phyloP scores from a whole-genome alignment of 2,888 invertebrate species.

The Drosophila macrospina region DNA sequence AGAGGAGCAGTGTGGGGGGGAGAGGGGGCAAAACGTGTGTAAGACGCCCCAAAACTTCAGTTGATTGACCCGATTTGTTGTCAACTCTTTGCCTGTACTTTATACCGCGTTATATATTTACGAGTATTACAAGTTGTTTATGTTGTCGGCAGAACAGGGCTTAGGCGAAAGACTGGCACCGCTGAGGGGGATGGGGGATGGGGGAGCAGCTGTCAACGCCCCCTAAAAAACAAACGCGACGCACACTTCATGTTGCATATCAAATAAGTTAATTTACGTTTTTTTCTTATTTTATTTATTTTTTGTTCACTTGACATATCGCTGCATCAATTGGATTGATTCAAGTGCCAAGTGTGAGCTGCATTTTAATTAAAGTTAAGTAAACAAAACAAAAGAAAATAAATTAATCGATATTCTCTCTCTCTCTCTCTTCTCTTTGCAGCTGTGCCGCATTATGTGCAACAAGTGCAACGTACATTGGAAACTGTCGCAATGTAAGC shows the following conservation, averaged over 20 bases:
- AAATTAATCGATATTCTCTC: constrained; percentile 30
- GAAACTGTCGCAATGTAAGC: constrained; percentile 34
- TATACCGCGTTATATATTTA: constrained; percentile 22
- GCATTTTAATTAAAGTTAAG: constrained; percentile 58
- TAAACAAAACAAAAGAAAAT: background rate
- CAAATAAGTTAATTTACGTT: constrained; percentile 43
- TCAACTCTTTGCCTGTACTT: constrained; percentile 45
- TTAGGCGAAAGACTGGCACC: too few species aligned
- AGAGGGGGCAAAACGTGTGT: constrained; percentile 1
- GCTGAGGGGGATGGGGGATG: background rate
- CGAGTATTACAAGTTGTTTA: constrained; percentile 24
- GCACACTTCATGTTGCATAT: constrained; percentile 33
- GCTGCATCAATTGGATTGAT: constrained; percentile 75
- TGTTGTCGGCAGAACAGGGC: background rate
- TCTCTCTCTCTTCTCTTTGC: constrained; percentile 10
- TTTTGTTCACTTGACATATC: constrained; percentile 45
- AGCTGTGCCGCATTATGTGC: constrained; percentile 41
- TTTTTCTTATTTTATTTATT: too few species aligned
- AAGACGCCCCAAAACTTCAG: constrained; percentile 31
- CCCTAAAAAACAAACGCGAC: constrained; percentile 1
- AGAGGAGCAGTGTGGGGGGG: background rate
- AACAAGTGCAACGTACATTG: constrained; percentile 35
- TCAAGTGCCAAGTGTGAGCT: constrained; percentile 54
- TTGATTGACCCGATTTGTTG: constrained; percentile 63
- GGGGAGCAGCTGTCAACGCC: constrained; percentile 30